Evolutionary conservation across 2,113 vertebrate genomes (phyloP).

Genomic region (Mustelus asterias): DNA sequence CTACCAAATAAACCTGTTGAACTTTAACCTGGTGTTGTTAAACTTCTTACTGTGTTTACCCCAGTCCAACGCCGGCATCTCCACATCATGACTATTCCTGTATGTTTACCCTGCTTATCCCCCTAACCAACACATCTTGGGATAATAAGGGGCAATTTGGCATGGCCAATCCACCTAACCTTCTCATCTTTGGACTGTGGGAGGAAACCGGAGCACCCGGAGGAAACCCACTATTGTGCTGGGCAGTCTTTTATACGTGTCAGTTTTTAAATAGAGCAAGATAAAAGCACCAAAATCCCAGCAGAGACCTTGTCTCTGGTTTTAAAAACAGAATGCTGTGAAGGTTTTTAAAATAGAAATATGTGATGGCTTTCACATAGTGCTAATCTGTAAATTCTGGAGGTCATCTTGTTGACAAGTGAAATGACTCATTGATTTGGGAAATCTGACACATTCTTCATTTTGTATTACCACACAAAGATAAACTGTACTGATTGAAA

Average conservation of each 20-base stretch:
- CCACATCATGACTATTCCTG: too few species aligned
- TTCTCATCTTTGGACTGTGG: too few species aligned
- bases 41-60: too few species aligned
- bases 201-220: too few species aligned
- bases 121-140: too few species aligned
- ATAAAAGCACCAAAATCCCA: neutral
- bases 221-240: neutral
- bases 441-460: neutral
- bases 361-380: neutral
- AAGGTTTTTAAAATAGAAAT: neutral
- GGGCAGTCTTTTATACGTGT: neutral
- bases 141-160: too few species aligned
- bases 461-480: neutral
- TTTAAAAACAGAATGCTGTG: neutral
- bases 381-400: neutral
- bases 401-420: neutral
- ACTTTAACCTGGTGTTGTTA: too few species aligned
- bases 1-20: too few species aligned
- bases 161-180: too few species aligned
- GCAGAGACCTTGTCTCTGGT: neutral
- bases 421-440: neutral
- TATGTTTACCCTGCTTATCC: too few species aligned
- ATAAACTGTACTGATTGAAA: neutral
- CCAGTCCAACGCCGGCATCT: too few species aligned
- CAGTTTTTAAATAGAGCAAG: neutral